Evolutionary conservation across 1,140 invertebrate genomes (phyloP).

Genomic region (Eueides isabella): DNA sequence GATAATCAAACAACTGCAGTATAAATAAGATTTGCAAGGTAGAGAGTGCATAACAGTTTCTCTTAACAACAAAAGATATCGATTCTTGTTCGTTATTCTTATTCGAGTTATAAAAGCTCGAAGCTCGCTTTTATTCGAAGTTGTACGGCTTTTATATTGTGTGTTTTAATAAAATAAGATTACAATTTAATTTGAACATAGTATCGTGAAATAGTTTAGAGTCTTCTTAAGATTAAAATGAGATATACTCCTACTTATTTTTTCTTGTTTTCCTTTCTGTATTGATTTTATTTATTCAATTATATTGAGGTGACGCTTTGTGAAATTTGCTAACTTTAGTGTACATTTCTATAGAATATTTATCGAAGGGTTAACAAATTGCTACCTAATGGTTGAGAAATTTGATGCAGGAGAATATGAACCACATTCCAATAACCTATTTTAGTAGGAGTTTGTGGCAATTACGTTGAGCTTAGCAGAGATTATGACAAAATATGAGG

Average conservation of each 20-base stretch:
- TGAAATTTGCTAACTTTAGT: not conserved
- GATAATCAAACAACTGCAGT: not conserved
- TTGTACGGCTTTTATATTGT: not conserved
- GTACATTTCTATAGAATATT: not conserved
- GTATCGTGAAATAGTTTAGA: not conserved
- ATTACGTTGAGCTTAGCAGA: not conserved
- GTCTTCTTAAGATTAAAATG: not conserved
- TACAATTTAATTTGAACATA: not conserved
- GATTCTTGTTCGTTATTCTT: not conserved
- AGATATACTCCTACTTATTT: no score
- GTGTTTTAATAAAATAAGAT: not conserved
- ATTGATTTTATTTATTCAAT: not conserved
- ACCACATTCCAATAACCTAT: constrained; percentile 11
- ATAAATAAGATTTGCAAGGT: not conserved
- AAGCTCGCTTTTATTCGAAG: not conserved
- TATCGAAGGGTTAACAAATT: not conserved
- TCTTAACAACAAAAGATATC: constrained; percentile 8
- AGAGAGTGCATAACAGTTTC: not conserved
- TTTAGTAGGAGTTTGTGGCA: not conserved
- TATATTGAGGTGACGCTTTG: not conserved
- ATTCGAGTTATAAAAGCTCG: no score
- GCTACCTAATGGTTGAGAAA: not conserved
- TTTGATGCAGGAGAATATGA: not conserved
- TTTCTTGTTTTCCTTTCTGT: no score
- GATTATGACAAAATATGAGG: not conserved